Evolutionary conservation across 2,797 vertebrate species (phyloP), one percentile per base, ranked within the genome.

Genomic region (Tarsius wallacei): DNA sequence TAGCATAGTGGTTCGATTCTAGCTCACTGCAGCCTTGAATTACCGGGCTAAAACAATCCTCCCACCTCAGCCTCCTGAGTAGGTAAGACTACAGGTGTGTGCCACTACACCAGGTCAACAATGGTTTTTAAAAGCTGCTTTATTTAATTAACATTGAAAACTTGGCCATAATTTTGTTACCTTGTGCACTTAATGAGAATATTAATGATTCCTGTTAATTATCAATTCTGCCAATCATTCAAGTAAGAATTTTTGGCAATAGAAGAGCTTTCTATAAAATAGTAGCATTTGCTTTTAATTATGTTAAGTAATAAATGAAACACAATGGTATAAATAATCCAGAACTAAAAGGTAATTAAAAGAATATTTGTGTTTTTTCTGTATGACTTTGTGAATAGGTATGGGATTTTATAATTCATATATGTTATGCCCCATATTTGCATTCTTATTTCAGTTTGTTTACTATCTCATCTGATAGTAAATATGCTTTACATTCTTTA

Each of bases 201-300:
- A 77, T 47, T 24, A 61, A 87, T 81, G 11, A 55, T 57, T 74
- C 11, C 63, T 64, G 3, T 63, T 82, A 36, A 71, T 81, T 61
- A 86, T 64, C 71, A 59, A n/a, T 21, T 80, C 74, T 90, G 66
- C 11, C 83, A 91, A 15, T 89, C 66, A 82, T 87, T 85, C 10
- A n/a, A 85, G 33, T 90, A 73, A 93, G 33, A 91, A 21, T 63
- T 93, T 74, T 63, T 70, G 19, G 26, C 42, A 64, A 59, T 36
- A 71, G 26, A 49, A 55, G 31, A 28, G 2, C 76, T 68, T 92
- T 88, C 26, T 74, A 78, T 76, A 71, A 94, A 92, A 87, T 68
- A 51, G 90, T 24, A 70, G 47, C 16, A 33, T 70, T 80, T 88
- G 76, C n/a, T 96, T 94, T 88, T 90, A 90, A 82, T 64, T 89